These are phyloP conservation scores for Sericinus montela DNA, from an alignment of 2,888 invertebrate species.

Conservation along the genomic window DNA sequence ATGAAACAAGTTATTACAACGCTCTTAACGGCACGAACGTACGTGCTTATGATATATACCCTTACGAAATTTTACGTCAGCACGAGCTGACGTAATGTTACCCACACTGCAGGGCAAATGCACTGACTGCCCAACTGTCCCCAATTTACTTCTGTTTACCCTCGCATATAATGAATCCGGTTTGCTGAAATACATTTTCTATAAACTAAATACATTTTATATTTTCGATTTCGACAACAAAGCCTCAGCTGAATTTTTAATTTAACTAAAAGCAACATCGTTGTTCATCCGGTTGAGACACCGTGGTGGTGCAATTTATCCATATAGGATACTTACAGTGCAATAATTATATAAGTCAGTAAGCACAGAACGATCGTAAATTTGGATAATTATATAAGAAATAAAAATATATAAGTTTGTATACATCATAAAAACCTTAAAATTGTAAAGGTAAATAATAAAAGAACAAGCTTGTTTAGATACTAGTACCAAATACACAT, in stretches of 20 bases:
- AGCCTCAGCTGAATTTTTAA: too few species aligned
- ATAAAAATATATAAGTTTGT: too few species aligned
- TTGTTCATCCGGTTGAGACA: too few species aligned
- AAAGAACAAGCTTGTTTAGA: slow-evolving; percentile 42
- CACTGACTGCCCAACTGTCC: slow-evolving; percentile 15
- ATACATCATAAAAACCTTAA: not conserved
- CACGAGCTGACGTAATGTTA: slow-evolving; percentile 10
- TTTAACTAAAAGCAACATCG: too few species aligned
- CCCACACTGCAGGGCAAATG: slow-evolving; percentile 8
- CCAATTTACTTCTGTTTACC: slow-evolving; percentile 18
- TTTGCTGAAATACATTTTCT: slow-evolving; percentile 7
- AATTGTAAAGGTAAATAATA: slow-evolving; percentile 29
- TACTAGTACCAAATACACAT: slow-evolving; percentile 55
- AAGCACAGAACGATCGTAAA: too few species aligned
- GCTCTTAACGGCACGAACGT: slow-evolving; percentile 13
- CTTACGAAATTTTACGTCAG: slow-evolving; percentile 15
- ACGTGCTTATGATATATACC: slow-evolving; percentile 8
- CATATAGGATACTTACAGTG: too few species aligned
- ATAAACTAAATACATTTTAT: not conserved
- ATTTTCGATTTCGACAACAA: not conserved
- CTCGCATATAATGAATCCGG: slow-evolving; percentile 13
- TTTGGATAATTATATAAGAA: too few species aligned
- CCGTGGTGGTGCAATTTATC: too few species aligned
- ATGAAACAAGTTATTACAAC: slow-evolving; percentile 14
- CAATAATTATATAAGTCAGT: too few species aligned